These are phyloP conservation scores for Microtus pennsylvanicus DNA, from an alignment of 2,113 vertebrate species.

Conservation along the genomic window DNA sequence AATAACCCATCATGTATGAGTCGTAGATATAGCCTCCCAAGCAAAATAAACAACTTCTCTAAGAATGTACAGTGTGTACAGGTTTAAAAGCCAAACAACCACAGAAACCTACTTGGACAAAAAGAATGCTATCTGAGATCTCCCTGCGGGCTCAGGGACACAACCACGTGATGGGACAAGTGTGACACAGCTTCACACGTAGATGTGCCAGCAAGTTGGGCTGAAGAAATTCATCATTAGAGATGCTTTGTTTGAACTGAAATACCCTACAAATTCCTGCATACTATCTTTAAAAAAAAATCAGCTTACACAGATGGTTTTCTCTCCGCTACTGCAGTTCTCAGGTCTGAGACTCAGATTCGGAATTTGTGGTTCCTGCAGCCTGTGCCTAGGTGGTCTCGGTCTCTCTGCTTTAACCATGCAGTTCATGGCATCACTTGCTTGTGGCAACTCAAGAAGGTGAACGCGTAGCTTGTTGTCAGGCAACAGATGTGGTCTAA, in stretches of 20 bases:
- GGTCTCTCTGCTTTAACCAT: not conserved
- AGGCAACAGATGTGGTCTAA: constrained; percentile 40
- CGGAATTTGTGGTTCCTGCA: not conserved
- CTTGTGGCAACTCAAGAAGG: constrained; percentile 3
- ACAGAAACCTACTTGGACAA: not conserved
- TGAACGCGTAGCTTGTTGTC: constrained; percentile 53
- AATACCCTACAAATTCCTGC: not conserved
- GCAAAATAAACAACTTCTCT: not conserved
- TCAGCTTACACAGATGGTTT: not conserved
- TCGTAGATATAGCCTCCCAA: not conserved
- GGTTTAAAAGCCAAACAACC: not conserved
- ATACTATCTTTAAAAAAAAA: not conserved
- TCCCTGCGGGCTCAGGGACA: not conserved
- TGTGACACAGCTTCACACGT: not conserved
- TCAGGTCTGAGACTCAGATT: not conserved
- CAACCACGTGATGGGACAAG: not conserved
- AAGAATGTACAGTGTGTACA: not conserved
- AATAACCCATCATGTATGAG: constrained; percentile 15
- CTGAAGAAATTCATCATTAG: constrained; percentile 24
- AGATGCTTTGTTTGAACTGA: not conserved
- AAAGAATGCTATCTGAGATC: not conserved
- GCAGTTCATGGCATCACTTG: not conserved
- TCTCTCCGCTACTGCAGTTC: not conserved
- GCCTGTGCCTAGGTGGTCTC: not conserved
- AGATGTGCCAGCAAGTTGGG: not conserved